Base-by-base conservation (phyloP, 2,888 invertebrate species). In the Poecilus cupreus region DNA sequence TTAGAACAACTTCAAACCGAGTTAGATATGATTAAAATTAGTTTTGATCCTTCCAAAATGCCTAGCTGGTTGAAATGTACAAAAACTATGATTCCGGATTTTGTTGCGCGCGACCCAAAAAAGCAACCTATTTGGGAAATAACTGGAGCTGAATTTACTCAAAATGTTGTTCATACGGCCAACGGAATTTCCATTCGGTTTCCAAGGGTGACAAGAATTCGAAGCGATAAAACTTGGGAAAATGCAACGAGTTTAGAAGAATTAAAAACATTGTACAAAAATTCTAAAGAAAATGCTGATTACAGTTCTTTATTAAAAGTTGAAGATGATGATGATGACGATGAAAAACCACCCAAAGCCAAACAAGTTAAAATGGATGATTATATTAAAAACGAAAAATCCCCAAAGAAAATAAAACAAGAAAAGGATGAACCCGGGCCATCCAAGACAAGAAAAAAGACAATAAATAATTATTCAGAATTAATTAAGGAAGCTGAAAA, bases 121-220 rank as follows among this genome's bases (percentile, higher is more conserved):
- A 90, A 92, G 24, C 95, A 96, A 88, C 98, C 97, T 0, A 95
- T 98, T 6, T 98, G 98, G 98, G 98, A 98, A 90, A 96, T 98
- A 82, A 96, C 97, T 0, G 97, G 95, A 0, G 95, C 95, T 0
- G 95, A 95, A 88, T 92, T 95, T 84, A 94, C 95, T 1, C 93
- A 94, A 87, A 94, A 95, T 1, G 94, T 94, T 80, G 92, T 95
- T 4, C 98, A 98, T 87, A 98, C 98, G 0, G 98, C 98, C 0
- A 94, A 95, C 85, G 97, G 98, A 1, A 97, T 98, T 85, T 98
- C 98, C 2, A 96, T 98, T 60, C 91, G 98, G 77, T 98, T 98
- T 90, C 98, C 98, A 0, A 92, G 98, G 84, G 96, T 98, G 0
- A 95, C 95, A 0, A 92, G 92, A 84, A 93, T 97, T 83, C 91